Evolutionary conservation across 2,113 vertebrate genomes (phyloP), one percentile per base, ranked within the genome.

Genomic region (Paramisgurnus dabryanus): DNA sequence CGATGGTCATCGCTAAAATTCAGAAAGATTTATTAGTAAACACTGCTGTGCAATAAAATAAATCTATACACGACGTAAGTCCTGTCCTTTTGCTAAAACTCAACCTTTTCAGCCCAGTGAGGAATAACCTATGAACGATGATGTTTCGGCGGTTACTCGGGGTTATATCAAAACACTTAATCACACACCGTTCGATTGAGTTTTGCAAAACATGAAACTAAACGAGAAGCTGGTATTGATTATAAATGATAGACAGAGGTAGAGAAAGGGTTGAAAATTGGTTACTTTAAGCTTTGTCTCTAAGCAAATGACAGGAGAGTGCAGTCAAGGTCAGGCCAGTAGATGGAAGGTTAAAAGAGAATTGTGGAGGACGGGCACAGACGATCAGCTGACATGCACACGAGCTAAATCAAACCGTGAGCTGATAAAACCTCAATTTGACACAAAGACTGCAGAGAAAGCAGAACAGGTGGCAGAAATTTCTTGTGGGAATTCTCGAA

Each of bases 11-110:
- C 81, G 68, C 76, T 39, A 22, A 80, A 66, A 74, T 75, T 85
- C 58, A 45, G 17, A 78, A 73, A 80, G 80, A 85, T 87, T 81
- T 85, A 82, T 80, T 43, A 67, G 83, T 79, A 58, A 79, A 73
- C 73, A 60, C 27, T 45, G 67, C 22, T 34, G 18, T n/a, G 49
- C 68, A 50, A 76, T 73, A 65, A 63, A 76, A 82, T 64, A 76
- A 80, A 80, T 69, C 45, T 58, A 79, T 79, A 71, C 60, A 34
- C 74, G 68, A 79, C 13, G 47, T 50, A 50, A 77, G 43, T 49
- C 43, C 60, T 40, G 67, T 67, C 43, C 11, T 69, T 57, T 49
- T 49, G 41, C 45, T 27, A 57, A 49, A 50, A 61, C 34, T 12
- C 3, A 64, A 41, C 69, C 15, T 58, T 72, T 71, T 41, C 10